phyloP scores from a whole-genome alignment of 1,140 invertebrate species.

The Zaprionus tsacasi region DNA sequence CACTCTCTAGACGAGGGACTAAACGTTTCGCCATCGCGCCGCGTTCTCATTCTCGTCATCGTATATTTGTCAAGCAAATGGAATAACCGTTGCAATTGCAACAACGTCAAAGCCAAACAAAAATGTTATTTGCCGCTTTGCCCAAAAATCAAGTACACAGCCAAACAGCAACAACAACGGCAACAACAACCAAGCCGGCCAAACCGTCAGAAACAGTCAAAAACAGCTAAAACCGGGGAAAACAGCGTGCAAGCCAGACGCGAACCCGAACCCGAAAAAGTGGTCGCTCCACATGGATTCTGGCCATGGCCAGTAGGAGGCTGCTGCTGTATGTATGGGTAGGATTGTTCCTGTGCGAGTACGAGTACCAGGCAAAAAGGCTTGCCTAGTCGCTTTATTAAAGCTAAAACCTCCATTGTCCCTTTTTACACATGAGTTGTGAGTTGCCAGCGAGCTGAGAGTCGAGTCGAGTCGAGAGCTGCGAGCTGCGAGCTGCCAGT shows the following conservation, averaged over 20 bases:
- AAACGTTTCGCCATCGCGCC: constrained; percentile 46
- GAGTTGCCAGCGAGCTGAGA: constrained; percentile 51
- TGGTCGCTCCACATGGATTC: constrained; percentile 30
- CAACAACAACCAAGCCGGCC: constrained; percentile 14
- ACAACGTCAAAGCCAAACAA: constrained; percentile 81
- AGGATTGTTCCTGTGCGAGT: neutral
- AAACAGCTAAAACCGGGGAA: constrained; percentile 9
- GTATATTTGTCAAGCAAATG: constrained; percentile 82
- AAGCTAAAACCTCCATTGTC: constrained; percentile 78
- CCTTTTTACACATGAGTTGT: constrained; percentile 76
- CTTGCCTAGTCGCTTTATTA: constrained; percentile 76
- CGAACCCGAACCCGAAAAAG: constrained; percentile 38
- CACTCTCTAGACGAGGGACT: constrained; percentile 17
- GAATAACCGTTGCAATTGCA: constrained; percentile 81
- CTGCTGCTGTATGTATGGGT: neutral
- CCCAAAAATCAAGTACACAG: constrained; percentile 82
- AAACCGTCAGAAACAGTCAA: constrained; percentile 43
- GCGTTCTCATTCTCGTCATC: constrained; percentile 42
- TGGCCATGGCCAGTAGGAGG: constrained; percentile 11
- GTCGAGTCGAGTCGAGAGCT: constrained; percentile 18
- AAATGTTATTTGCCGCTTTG: constrained; percentile 82
- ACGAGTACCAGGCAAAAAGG: constrained; percentile 6
- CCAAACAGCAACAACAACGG: constrained; percentile 43
- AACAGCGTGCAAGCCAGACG: constrained; percentile 21
- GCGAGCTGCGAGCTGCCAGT: constrained; percentile 51